Evolutionary conservation across 2,797 vertebrate species (phyloP).

Genomic region (Sebastes vulpes): DNA sequence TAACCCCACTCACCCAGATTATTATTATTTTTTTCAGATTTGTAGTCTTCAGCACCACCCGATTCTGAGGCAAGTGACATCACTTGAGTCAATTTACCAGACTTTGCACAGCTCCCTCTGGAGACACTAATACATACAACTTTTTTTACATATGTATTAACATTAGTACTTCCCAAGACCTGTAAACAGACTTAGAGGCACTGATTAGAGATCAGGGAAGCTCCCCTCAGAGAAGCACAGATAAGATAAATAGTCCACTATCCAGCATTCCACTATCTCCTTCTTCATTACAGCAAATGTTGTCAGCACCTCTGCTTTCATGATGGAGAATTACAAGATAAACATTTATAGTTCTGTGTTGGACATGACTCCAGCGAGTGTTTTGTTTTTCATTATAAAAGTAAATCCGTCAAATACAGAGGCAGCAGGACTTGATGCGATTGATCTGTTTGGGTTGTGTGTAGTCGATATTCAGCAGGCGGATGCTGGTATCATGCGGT

Average conservation of each 20-base stretch:
- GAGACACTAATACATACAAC: neutral
- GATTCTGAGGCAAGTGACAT: neutral
- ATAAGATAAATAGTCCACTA: constrained; percentile 41
- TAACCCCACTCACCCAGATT: too few relatives aligned
- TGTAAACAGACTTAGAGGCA: neutral
- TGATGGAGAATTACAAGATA: constrained; percentile 43
- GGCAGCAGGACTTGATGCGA: constrained; percentile 46
- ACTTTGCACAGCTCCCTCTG: neutral
- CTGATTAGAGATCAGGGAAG: constrained; percentile 37
- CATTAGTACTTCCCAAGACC: neutral
- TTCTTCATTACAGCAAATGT: constrained; percentile 47
- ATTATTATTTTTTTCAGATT: too few relatives aligned
- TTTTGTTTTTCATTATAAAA: constrained; percentile 57
- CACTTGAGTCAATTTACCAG: neutral
- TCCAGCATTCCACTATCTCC: constrained; percentile 5
- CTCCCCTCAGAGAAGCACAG: constrained; percentile 36
- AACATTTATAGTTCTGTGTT: constrained; percentile 47
- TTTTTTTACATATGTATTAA: neutral
- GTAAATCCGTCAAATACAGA: constrained; percentile 50
- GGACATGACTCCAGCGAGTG: constrained; percentile 23
- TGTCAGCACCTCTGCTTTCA: constrained; percentile 17
- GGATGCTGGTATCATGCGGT: constrained; percentile 28
- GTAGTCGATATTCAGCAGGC: constrained; percentile 61
- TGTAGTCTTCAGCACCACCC: neutral
- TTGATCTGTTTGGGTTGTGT: constrained; percentile 54